Evolutionary conservation across 2,888 invertebrate genomes (phyloP), one percentile per base, ranked within the genome.

Genomic region (Acrobeloides nanus): DNA sequence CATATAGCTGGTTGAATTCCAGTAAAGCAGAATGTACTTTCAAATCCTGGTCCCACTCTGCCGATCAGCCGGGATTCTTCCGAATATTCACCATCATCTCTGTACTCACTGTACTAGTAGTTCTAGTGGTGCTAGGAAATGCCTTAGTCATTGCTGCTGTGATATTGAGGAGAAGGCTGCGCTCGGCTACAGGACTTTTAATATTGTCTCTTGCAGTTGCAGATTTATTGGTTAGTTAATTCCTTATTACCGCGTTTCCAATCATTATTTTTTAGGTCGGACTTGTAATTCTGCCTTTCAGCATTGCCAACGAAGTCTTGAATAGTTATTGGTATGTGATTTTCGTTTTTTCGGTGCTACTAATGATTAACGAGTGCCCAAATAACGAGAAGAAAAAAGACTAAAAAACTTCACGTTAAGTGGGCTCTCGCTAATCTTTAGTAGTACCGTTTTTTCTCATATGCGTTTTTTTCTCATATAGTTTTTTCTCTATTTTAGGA

Each of bases 141-240:
- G 62, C 69, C n/a, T 53, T 72, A 7, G 72, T 72, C 31, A 72
- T 73, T 40, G 72, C 71, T 5, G 72, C 72, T n/a, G 72, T 72
- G 23, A 51, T 72, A 12, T 46, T 73, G 7, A 57, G 72, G 35
- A 39, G 72, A 20, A 54, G 72, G 24, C 81, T 95, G 61, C 82
- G 92, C 61, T 89, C 88, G 61, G 90, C 92, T 64, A 93, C 92
- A 55, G 93, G 95, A 76, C 82, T 89, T 73, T 90, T 95, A 80
- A 92, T 95, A 75, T 89, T 92, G 55, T 92, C 90, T 38, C 81
- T 95, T 72, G 93, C 93, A 0, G 87, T 89, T 18, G 92, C 93
- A 37, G 95, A 95, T 78, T 81, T 95, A 53, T 80, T 90, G 73
- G 66, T 66, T 39, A 52, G 53, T 17, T 56, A n/a, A n/a, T 35